phyloP scores from a whole-genome alignment of 1,140 invertebrate species.

The Babylonia areolata region DNA sequence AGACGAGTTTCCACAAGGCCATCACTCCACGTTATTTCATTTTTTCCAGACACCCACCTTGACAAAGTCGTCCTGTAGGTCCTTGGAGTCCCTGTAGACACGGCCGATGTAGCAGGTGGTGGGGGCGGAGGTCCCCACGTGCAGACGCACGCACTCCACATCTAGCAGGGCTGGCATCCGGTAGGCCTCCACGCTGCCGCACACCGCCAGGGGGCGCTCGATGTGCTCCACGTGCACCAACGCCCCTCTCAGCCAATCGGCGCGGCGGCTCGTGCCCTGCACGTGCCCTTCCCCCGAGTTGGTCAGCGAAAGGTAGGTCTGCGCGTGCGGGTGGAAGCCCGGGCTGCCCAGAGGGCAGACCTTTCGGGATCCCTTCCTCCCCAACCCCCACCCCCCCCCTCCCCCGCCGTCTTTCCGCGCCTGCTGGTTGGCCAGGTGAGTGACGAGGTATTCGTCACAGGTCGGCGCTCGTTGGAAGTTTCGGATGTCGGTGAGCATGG shows the following conservation, averaged over 20 bases:
- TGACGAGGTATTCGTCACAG: slow-evolving; percentile 51
- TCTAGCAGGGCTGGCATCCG: slow-evolving; percentile 53
- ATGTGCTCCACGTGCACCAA: slow-evolving; percentile 63
- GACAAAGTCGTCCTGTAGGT: slow-evolving; percentile 59
- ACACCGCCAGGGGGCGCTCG: slow-evolving; percentile 51
- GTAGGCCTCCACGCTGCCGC: slow-evolving; percentile 57
- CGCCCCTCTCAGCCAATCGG: slow-evolving; percentile 60
- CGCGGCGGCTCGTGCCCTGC: slow-evolving; percentile 56
- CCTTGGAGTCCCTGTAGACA: slow-evolving; percentile 52
- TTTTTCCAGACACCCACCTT: slow-evolving; percentile 35
- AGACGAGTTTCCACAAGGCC: too few relatives aligned
- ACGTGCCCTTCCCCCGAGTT: slow-evolving; percentile 63
- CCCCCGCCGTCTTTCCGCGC: slow-evolving; percentile 47
- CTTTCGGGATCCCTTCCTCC: not conserved
- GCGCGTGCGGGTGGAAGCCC: slow-evolving; percentile 56
- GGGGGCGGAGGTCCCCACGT: slow-evolving; percentile 56
- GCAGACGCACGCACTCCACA: slow-evolving; percentile 56
- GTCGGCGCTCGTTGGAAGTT: slow-evolving; percentile 51
- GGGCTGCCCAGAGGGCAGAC: slow-evolving; percentile 52
- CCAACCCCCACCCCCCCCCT: too few relatives aligned
- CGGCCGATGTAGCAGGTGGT: slow-evolving; percentile 59
- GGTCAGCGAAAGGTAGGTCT: slow-evolving; percentile 65
- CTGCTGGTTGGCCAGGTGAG: slow-evolving; percentile 55
- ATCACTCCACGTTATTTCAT: too few relatives aligned
- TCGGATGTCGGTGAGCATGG: slow-evolving; percentile 45